Evolutionary conservation across 2,888 invertebrate species (phyloP), one percentile per base, ranked within the genome.

Genomic region (Nymphalis polychloros): DNA sequence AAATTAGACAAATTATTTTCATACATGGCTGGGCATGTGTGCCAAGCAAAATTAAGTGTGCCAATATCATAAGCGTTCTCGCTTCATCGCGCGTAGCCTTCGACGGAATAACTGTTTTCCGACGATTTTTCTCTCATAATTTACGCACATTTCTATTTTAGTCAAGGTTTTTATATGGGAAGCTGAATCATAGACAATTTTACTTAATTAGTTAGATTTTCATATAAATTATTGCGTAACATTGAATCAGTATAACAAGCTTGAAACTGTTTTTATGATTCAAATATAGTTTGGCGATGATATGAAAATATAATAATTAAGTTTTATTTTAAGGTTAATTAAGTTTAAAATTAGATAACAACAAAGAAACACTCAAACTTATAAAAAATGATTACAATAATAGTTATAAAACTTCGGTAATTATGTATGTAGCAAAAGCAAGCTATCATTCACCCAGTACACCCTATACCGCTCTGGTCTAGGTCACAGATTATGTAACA

Each of bases 1-100:
- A 67, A 55, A 61, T 19, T 47, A 61, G 52, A 41, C 55, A 67
- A 70, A 73, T 70, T 64, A 76, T 71, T 69, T 75, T 73, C 73
- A 76, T 77, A 78, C 74, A 85, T 81, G 86, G 81, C 82, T 82
- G 89, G 77, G 78, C 87, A 92, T 88, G 86, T 92, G 76, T 92
- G 92, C 89, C 92, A 86, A 85, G 87, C 82, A 82, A 85, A 87
- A 88, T 90, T 88, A 90, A 90, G 88, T 90, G 85, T 92, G 92
- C 92, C 92, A 92, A 92, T 92, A 92, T 86, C 91, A 90, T 87
- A 85, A 80, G 77, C 71, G 78, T 81, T 83, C 80, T 71, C 83
- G 90, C 79, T 79, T 92, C 87, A 92, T 92, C 79, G 92, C 92
- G 75, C 81, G 67, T 78, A 88, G 87, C 92, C 92, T 92, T 92